These are phyloP conservation scores for Kuschelorhynchus macadamiae DNA, from an alignment of 2,888 invertebrate species.

Conservation along the genomic window DNA sequence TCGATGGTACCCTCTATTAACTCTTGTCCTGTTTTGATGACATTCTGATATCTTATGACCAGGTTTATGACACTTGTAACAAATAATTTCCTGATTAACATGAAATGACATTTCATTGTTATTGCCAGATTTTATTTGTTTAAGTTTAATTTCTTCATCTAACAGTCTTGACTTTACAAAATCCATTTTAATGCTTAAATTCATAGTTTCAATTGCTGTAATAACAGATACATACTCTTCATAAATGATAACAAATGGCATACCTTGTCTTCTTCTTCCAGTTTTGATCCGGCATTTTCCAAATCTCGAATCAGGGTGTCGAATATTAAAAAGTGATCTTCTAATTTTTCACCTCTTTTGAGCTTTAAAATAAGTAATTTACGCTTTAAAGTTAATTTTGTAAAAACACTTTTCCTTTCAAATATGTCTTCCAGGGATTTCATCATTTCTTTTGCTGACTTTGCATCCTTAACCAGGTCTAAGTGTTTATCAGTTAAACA, in stretches of 20 bases:
- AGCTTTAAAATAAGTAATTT: constrained; percentile 52
- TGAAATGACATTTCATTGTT: neutral
- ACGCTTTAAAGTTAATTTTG: constrained; percentile 50
- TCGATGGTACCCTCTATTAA: neutral
- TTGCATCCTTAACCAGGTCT: constrained; percentile 44
- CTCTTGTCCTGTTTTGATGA: neutral
- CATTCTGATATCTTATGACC: no score
- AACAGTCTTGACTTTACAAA: no score
- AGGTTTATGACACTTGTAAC: neutral
- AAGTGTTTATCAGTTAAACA: constrained; percentile 54
- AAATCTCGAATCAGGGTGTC: constrained; percentile 54
- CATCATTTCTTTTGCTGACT: constrained; percentile 53
- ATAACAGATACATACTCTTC: neutral
- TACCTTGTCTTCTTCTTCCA: constrained; percentile 53
- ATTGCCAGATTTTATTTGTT: neutral
- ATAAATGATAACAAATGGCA: neutral
- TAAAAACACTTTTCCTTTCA: constrained; percentile 52
- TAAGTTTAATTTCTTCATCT: neutral
- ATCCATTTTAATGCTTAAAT: no score
- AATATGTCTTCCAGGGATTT: constrained; percentile 52
- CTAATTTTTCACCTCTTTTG: constrained; percentile 45
- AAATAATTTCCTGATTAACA: neutral
- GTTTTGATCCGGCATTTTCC: constrained; percentile 49
- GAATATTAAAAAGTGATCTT: constrained; percentile 55
- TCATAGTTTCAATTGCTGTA: neutral